Evolutionary conservation across 1,140 invertebrate genomes (phyloP).

Genomic region (Sitobion miscanthi): DNA sequence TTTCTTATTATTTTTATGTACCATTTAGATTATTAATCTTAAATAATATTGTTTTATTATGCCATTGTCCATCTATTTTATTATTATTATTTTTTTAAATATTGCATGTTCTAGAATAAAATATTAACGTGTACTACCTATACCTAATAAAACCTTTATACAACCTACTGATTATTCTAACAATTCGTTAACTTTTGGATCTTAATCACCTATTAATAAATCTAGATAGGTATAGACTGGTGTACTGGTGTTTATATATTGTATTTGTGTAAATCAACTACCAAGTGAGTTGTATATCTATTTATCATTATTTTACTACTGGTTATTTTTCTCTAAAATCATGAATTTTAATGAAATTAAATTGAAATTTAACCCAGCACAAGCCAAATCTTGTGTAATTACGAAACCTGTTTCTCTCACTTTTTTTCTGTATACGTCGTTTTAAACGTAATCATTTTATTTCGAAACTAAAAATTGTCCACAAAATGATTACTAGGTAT

Average conservation of each 20-base stretch:
- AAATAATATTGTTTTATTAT: too few species aligned
- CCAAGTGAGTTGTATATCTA: background rate
- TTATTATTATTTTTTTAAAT: too few species aligned
- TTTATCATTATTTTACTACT: background rate
- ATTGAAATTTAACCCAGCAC: background rate
- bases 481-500: background rate
- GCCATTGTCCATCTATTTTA: too few species aligned
- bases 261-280: background rate
- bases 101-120: too few species aligned
- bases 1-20: too few species aligned
- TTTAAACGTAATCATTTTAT: background rate
- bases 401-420: conserved; percentile 28
- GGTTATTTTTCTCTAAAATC: background rate
- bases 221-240: background rate
- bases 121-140: too few species aligned
- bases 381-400: background rate
- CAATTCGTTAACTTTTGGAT: background rate
- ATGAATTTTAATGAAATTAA: conserved; percentile 13
- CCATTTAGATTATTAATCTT: too few species aligned
- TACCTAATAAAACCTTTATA: background rate
- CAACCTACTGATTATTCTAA: conserved; percentile 3
- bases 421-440: background rate
- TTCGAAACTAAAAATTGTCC: background rate
- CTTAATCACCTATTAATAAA: background rate
- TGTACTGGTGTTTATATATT: background rate